phyloP scores from a whole-genome alignment of 2,797 vertebrate species.

The Anableps anableps region DNA sequence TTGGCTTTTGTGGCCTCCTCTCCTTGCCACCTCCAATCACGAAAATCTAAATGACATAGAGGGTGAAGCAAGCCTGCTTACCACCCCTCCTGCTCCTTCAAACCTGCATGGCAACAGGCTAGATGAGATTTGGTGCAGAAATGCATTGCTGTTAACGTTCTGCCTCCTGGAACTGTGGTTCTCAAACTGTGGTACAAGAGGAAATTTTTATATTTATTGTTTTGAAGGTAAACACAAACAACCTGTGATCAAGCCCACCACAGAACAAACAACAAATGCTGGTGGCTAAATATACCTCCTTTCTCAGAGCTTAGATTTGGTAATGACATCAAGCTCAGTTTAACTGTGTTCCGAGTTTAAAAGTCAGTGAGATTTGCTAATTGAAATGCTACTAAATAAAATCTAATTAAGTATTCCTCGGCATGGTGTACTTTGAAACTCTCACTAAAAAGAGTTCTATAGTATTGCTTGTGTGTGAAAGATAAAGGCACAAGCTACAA shows the following conservation, averaged over 20 bases:
- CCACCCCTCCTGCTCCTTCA: slow-evolving; percentile 52
- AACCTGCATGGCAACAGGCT: slow-evolving; percentile 77
- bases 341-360: background rate
- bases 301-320: too few species aligned
- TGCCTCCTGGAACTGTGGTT: background rate
- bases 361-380: background rate
- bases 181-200: background rate
- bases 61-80: slow-evolving; percentile 70
- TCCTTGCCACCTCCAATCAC: slow-evolving; percentile 78
- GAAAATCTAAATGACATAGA: slow-evolving; percentile 80
- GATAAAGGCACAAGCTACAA: background rate
- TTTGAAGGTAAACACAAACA: too few species aligned
- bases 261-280: too few species aligned
- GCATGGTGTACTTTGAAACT: background rate
- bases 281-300: too few species aligned
- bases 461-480: background rate
- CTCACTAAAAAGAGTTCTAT: background rate
- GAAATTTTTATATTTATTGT: too few species aligned
- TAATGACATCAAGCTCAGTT: too few species aligned
- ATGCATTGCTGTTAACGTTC: slow-evolving; percentile 42
- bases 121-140: slow-evolving; percentile 25
- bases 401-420: background rate
- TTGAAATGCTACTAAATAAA: background rate
- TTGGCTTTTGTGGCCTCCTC: slow-evolving; percentile 72
- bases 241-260: too few species aligned